Evolutionary conservation across 2,888 invertebrate genomes (phyloP), one percentile per base, ranked within the genome.

Genomic region (Frankliniella intonsa): DNA sequence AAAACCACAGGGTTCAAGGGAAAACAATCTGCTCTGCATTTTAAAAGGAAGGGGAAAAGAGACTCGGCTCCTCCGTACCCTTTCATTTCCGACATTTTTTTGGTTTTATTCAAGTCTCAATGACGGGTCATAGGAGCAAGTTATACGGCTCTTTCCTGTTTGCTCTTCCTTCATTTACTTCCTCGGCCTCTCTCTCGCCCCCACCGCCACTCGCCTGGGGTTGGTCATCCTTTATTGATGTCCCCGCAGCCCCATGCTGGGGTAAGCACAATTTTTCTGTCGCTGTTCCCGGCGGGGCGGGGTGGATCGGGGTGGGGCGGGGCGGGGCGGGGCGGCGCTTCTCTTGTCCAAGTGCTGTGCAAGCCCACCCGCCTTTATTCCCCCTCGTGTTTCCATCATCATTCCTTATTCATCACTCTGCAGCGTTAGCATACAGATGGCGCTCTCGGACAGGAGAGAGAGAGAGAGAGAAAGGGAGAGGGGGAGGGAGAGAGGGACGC

Each of bases 361-460:
- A 38, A 38, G 38, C 38, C 62, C 62, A 62, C 19, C 14, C 55
- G 62, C 62, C 62, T 62, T 62, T 62, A 62, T 62, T 62, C 62
- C 19, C 62, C 14, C 62, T 17, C 62, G 62, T 17, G 62, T 62
- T 62, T 76, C 69, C 69, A 76, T 76, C 69, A 76, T 76, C 69
- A 76, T 76, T 76, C 69, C 69, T 76, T 76, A 76, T 76, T 76
- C 69, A 76, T 76, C 69, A 25, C 69, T 25, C 69, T 25, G 69
- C 25, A 25, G 69, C 25, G 12, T 76, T 12, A 22, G 69, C 22
- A 76, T 12, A 76, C 69, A 22, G 25, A 7, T 62, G 62, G 22
- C 69, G 38, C 38, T 38, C 38, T 38, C 38, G 38, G 38, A 38
- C 38, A 38, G 5, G 38, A 3, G 38, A 5, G 38, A 38, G 38